These are phyloP conservation scores for Uropsilus gracilis DNA, from an alignment of 2,113 vertebrate genomes.

Conservation along the genomic window DNA sequence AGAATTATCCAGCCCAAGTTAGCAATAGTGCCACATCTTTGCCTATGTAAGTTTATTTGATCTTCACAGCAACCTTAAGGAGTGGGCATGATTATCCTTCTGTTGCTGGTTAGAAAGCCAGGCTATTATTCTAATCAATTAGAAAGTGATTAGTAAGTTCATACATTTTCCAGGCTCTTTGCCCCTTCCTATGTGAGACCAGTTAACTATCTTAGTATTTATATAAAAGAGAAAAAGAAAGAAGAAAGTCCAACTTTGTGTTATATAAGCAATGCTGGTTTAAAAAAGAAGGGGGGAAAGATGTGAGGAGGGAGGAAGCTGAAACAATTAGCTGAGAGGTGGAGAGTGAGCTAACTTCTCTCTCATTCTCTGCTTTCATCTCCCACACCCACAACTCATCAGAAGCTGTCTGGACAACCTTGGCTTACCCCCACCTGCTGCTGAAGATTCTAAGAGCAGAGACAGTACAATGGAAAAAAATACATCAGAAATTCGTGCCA, in stretches of 20 bases:
- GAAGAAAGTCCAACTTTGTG: background rate
- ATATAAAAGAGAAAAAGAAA: slow-evolving; percentile 20
- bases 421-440: background rate
- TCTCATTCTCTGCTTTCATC: slow-evolving; percentile 33
- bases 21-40: background rate
- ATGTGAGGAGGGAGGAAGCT: slow-evolving; percentile 18
- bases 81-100: slow-evolving; percentile 13
- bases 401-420: slow-evolving; percentile 12
- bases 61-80: background rate
- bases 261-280: slow-evolving; percentile 51
- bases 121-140: slow-evolving; percentile 56
- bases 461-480: background rate
- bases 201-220: background rate
- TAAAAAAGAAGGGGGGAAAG: background rate
- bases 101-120: slow-evolving; percentile 45
- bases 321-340: slow-evolving; percentile 54
- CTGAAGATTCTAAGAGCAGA: background rate
- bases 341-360: background rate
- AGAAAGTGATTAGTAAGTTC: slow-evolving; percentile 42
- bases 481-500: background rate
- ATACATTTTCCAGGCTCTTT: slow-evolving; percentile 47
- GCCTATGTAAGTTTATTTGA: slow-evolving; percentile 26
- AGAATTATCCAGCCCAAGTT: background rate
- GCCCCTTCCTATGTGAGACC: slow-evolving; percentile 20
- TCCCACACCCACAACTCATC: slow-evolving; percentile 7